Base-by-base conservation (phyloP, 1,140 invertebrate genomes). In the Drosophila seguyi region DNA sequence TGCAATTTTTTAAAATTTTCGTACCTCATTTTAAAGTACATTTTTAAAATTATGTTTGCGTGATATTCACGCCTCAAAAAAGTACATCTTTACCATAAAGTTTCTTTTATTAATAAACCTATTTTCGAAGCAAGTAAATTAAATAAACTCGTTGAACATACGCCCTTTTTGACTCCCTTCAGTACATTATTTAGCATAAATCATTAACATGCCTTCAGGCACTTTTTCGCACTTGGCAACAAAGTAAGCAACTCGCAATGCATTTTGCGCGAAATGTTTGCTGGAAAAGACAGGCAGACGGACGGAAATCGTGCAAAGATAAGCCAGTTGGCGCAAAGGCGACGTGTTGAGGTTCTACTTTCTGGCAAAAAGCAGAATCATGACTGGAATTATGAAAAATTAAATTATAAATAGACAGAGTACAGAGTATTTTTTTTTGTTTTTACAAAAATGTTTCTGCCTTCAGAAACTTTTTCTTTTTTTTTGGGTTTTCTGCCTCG, bases 381-480 rank as follows among this genome's bases (percentile, higher is more conserved):
- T 88, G 84, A 88, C 84, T 88, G 61, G 84, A 84, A 88, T 88
- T 84, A 84, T 88, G 76, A 84, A 71, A 75, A 61, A 56, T 62
- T n/a, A 50, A 84, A 72, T 90, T 88, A 88, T 84, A 72, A 84
- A 90, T 90, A 84, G 84, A 78, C 52, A 41, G 47, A 4, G 0
- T 1, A 10, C 13, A 16, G 63, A 53, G 47, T 27, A 72, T 78
- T 82, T 5, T 6, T 13, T 27, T 29, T 29, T 27, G 4, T 4
- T 50, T 50, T 10, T 22, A 36, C 6, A 38, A 72, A 78, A 72
- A 53, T 67, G 11, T 29, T 78, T 77, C 59, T 83, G 62, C 66
- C 63, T 60, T 55, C 14, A 38, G 14, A 36, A 36, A 48, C 31
- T 39, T 45, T 57, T 66, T 75, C 25, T 66, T 42, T 65, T 72